Evolutionary conservation across 2,888 invertebrate genomes (phyloP).

Genomic region (Bhutanitis thaidina): DNA sequence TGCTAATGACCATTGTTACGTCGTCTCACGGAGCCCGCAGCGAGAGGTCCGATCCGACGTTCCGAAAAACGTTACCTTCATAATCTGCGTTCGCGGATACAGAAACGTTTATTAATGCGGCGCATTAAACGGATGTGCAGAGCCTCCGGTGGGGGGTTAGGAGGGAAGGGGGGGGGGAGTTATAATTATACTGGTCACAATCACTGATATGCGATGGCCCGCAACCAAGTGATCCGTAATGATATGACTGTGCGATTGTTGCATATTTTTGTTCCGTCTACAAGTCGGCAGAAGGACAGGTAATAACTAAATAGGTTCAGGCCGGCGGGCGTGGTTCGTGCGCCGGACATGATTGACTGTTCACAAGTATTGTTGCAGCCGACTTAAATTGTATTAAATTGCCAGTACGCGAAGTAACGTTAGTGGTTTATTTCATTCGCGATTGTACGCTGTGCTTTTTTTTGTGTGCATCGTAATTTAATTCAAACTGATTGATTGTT

Average conservation of each 20-base stretch:
- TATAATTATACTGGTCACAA: slow-evolving; percentile 1
- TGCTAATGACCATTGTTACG: slow-evolving; percentile 54
- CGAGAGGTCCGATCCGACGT: slow-evolving; percentile 24
- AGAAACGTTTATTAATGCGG: slow-evolving; percentile 46
- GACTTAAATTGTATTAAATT: slow-evolving; percentile 19
- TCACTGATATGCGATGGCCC: background rate
- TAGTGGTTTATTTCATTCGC: slow-evolving; percentile 11
- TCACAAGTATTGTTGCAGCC: slow-evolving; percentile 13
- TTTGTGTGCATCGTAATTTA: too few relatives aligned
- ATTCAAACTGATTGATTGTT: background rate
- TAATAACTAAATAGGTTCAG: slow-evolving; percentile 12
- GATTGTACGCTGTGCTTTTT: slow-evolving; percentile 16
- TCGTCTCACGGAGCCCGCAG: slow-evolving; percentile 7
- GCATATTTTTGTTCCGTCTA: slow-evolving; percentile 7
- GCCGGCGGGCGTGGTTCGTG: slow-evolving; percentile 9
- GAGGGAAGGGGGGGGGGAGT: too few relatives aligned
- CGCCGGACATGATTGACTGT: slow-evolving; percentile 16
- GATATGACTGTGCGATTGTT: slow-evolving; percentile 8
- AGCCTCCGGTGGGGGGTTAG: slow-evolving; percentile 9
- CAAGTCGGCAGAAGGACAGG: slow-evolving; percentile 12
- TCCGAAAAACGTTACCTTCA: slow-evolving; percentile 29
- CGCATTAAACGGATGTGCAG: slow-evolving; percentile 52
- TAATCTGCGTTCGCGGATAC: slow-evolving; percentile 27
- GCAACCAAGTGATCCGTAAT: slow-evolving; percentile 3
- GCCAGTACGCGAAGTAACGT: background rate